Conservation (phyloP, 2,113 vertebrate species). For the Cisticola juncidis region DNA sequence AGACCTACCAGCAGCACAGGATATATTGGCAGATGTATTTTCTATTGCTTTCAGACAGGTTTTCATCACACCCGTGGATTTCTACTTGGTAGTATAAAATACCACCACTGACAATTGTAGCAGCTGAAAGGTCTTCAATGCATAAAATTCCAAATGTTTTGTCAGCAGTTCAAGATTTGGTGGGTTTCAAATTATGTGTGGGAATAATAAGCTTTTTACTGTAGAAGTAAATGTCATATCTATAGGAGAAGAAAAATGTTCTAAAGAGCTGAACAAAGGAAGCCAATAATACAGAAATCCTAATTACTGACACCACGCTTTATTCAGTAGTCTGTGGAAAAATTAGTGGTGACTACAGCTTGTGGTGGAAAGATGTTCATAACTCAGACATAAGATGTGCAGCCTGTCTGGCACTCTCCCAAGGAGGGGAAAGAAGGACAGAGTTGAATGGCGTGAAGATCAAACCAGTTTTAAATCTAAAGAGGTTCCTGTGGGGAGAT, state of each 20-base stretch:
- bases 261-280: background rate
- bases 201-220: background rate
- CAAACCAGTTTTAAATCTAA: background rate
- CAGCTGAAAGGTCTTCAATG: background rate
- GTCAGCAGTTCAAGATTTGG: background rate
- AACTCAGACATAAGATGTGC: background rate
- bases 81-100: background rate
- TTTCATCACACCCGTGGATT: background rate
- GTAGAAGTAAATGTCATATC: background rate
- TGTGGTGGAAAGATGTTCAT: background rate
- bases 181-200: background rate
- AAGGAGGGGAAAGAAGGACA: background rate
- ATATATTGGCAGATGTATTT: background rate
- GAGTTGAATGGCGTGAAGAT: background rate
- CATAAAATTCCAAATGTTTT: background rate
- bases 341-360: background rate
- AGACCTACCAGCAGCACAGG: background rate
- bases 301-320: background rate
- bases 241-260: background rate
- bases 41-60: background rate
- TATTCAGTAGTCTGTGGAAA: background rate
- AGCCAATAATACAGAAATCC: background rate
- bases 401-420: background rate
- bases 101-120: background rate
- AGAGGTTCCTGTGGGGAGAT: background rate